Evolutionary conservation across 2,113 vertebrate genomes (phyloP), one percentile per base, ranked within the genome.

Genomic region (Craseonycteris thonglongyai): DNA sequence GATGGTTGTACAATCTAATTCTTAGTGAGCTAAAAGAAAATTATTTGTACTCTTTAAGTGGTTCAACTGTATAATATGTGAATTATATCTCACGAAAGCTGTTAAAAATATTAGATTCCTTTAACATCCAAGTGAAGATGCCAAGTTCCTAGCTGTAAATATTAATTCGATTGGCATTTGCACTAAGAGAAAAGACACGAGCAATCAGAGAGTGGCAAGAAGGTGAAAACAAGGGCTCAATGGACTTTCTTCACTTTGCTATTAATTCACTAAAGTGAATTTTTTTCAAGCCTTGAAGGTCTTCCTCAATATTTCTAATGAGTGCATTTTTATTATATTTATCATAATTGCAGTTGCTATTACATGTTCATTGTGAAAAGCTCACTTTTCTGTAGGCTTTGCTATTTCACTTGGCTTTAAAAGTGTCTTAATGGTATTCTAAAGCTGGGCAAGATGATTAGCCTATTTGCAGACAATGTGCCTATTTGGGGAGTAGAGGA

Each of bases 391-490:
- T 94, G 47, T 85, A 63, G 76, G 91, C 78, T 63, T 91, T 90
- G 75, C 90, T 86, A 84, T 90, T 97, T 95, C 56, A 33, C 33
- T 85, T 95, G 93, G 47, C 71, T 95, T 81, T 92, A 45, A 95
- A 95, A 94, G 56, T 85, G 24, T 94, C 88, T 96, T 96, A 88
- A 90, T 94, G 84, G 88, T 71, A 49, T 94, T 75, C 66, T 92
- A 80, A 93, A 95, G 81, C 71, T 18, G 42, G 84, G 24, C 71
- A 76, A 76, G 66, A 80, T 71, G 72, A 93, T 94, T 97, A 92
- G 71, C 54, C 90, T 91, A 92, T 95, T 96, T 96, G 40, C 85
- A 93, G 93, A 96, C 84, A 96, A 95, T 95, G 72, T 56, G 40
- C 71, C 72, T 93, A 63, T 85, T 68, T 95, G 94, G 92, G 49